Base-by-base conservation (phyloP, 2,797 vertebrate genomes). In the Ispidina picta region DNA sequence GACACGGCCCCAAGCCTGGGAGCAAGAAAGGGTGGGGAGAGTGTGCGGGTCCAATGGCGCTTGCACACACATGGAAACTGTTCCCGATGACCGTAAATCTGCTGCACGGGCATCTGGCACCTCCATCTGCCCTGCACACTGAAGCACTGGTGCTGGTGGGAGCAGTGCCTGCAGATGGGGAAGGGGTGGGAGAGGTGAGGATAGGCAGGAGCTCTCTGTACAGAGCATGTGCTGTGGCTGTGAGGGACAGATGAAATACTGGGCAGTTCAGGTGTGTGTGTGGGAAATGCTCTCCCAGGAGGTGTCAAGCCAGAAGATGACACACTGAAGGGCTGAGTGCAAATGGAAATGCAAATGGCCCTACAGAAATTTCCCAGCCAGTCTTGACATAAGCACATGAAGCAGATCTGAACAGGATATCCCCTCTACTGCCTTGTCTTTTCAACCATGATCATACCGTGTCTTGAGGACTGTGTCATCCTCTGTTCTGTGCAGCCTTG, bases 141-240 rank as follows among this genome's bases (percentile, higher is more conserved):
- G 13, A 55, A 94, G 77, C 60, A 7, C 49, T 49, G 68, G 68
- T 44, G 88, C 58, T 69, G 46, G 35, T 5, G 3, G 48, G 63
- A 75, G 52, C 2, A 2, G 55, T 3, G 33, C 13, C 68, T 84
- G 75, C 81, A 85, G 59, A 75, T 2, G 3, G 62, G n/a, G 64
- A 73, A 74, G 17, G 41, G 17, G 41, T 2, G 9, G 55, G 44
- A 81, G 33, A 65, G 22, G 33, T 7, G 2, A 54, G 43, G 43
- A 22, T 1, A 8, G 52, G n/a, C 65, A 58, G 85, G 46, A 85
- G 6, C 31, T 43, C 29, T 49, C 55, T 18, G n/a, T 72, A 15
- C 2, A 6, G 46, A 39, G 43, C 0, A 0, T 73, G 75, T 1
- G 1, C 26, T 66, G 6, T 26, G 58, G 58, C 20, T 1, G 0